Evolutionary conservation across 2,888 invertebrate species (phyloP).

Genomic region (Plebejus anna): DNA sequence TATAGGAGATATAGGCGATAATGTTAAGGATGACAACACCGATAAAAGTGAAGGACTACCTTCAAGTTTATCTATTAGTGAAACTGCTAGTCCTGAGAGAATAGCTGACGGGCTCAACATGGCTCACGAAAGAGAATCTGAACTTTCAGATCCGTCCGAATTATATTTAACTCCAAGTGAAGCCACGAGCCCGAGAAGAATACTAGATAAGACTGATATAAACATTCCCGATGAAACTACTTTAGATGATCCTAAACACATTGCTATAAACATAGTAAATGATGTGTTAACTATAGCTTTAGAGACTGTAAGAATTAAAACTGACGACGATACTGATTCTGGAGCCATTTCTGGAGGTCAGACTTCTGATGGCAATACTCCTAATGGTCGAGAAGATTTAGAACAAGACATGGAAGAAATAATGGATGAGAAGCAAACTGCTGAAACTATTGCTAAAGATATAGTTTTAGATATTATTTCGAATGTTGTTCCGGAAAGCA

Average conservation of each 20-base stretch:
- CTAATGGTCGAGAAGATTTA: constrained; percentile 69
- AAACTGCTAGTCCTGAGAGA: constrained; percentile 71
- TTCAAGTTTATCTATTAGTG: constrained; percentile 71
- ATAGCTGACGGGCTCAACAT: constrained; percentile 61
- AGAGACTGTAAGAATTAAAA: constrained; percentile 66
- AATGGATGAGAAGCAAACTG: constrained; percentile 55
- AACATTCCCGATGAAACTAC: constrained; percentile 50
- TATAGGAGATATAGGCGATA: constrained; percentile 71
- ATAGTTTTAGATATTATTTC: constrained; percentile 61
- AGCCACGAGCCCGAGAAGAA: constrained; percentile 73
- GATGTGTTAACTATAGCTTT: constrained; percentile 71
- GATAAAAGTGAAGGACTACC: constrained; percentile 74
- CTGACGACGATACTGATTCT: constrained; percentile 71
- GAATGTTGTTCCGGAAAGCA: constrained; percentile 52
- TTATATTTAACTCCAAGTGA: constrained; percentile 85
- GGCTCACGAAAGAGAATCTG: constrained; percentile 77
- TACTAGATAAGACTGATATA: constrained; percentile 65
- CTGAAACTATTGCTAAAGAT: constrained; percentile 61
- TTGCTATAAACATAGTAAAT: constrained; percentile 72
- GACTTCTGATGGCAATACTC: constrained; percentile 71
- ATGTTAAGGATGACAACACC: constrained; percentile 66
- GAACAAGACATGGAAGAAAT: constrained; percentile 69
- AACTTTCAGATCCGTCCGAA: constrained; percentile 84
- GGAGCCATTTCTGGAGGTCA: constrained; percentile 71
- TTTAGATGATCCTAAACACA: constrained; percentile 61